These are phyloP conservation scores for Stramonita haemastoma DNA, from an alignment of 2,888 invertebrate genomes.

Conservation along the genomic window DNA sequence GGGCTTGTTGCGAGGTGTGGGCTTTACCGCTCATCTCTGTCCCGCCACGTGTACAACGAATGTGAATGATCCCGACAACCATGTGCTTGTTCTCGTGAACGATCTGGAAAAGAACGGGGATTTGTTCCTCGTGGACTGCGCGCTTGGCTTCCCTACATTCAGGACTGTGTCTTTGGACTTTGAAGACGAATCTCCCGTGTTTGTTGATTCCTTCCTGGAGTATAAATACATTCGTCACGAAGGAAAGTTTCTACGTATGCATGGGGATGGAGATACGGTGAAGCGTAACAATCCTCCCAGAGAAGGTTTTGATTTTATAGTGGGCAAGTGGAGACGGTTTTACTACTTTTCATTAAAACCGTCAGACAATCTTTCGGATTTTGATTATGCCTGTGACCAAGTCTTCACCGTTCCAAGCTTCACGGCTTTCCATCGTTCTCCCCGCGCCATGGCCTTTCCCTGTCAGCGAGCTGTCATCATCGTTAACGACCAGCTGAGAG, in stretches of 20 bases:
- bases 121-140: constrained; percentile 49
- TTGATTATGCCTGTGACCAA: constrained; percentile 48
- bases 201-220: constrained; percentile 50
- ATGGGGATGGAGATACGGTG: constrained; percentile 47
- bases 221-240: constrained; percentile 53
- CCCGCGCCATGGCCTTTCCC: constrained; percentile 46
- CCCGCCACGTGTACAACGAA: constrained; percentile 43
- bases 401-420: constrained; percentile 42
- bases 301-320: constrained; percentile 39
- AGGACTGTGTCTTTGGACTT: constrained; percentile 50
- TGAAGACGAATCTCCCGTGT: constrained; percentile 51
- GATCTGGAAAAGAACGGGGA: constrained; percentile 51
- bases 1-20: constrained; percentile 49
- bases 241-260: constrained; percentile 51
- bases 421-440: constrained; percentile 45
- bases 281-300: constrained; percentile 35
- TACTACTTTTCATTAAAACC: constrained; percentile 45
- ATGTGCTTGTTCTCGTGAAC: constrained; percentile 47
- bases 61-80: constrained; percentile 46
- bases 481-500: constrained; percentile 45
- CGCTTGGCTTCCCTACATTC: constrained; percentile 53
- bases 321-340: constrained; percentile 51
- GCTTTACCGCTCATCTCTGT: constrained; percentile 44
- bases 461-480: constrained; percentile 45
- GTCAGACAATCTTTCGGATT: constrained; percentile 37